A percentile compares a stretch with the other conserved stretches of the same genome.
Conservation (phyloP, 2,888 invertebrate genomes). For the Ormyrus pomaceus region DNA sequence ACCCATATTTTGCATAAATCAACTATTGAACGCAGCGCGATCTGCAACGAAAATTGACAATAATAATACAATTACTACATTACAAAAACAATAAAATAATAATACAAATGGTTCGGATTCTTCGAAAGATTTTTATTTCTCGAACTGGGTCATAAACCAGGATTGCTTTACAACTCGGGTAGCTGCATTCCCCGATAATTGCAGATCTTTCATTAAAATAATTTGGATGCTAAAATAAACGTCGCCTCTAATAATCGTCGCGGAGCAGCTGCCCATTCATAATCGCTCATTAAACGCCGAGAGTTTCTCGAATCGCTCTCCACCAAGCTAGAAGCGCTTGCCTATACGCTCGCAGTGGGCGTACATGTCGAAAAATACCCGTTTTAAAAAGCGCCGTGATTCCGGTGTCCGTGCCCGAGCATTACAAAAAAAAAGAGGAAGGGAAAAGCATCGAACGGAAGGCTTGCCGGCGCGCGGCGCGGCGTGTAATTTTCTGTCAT, state of each 20-base stretch:
- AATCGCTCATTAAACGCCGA: constrained; percentile 37
- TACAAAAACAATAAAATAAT: no score
- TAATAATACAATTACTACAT: no score
- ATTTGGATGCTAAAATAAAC: constrained; percentile 35
- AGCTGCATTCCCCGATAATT: background rate
- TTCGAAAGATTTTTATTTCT: no score
- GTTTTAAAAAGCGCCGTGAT: constrained; percentile 47
- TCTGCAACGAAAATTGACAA: no score
- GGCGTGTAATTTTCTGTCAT: constrained; percentile 53
- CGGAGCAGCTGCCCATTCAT: constrained; percentile 31
- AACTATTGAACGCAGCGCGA: no score
- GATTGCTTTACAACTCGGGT: background rate
- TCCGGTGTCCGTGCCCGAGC: constrained; percentile 27
- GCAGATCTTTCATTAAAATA: constrained; percentile 14
- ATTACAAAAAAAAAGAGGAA: constrained; percentile 5
- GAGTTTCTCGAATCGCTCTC: constrained; percentile 40
- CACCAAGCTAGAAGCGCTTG: background rate
- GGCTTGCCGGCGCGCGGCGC: constrained; percentile 3
- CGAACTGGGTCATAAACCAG: no score
- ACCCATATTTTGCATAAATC: no score
- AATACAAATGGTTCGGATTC: no score
- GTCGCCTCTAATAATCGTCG: constrained; percentile 4
- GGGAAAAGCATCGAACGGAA: constrained; percentile 40
- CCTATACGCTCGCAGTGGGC: constrained; percentile 9
- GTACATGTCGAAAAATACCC: constrained; percentile 42